Base-by-base conservation (phyloP, 2,888 invertebrate species). In the Unio delphinus region DNA sequence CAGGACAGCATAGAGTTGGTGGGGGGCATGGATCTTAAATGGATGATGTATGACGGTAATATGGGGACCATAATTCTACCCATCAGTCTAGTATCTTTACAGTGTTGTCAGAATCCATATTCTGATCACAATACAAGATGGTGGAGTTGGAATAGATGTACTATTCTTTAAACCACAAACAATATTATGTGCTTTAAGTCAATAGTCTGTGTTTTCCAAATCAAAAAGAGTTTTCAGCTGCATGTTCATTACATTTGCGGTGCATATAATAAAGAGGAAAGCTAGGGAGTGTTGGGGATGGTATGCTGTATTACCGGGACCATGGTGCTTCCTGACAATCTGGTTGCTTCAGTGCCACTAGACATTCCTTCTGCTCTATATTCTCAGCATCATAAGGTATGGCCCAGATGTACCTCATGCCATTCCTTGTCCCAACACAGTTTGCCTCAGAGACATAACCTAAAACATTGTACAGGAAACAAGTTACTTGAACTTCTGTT, bases 311-410 rank as follows among this genome's bases (percentile, higher is more conserved):
- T 61, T 71, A 89, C 89, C 89, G 83, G 34, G 88, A 85, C 87
- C 86, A 89, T 0, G 86, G 83, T 7, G 89, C 88, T 62, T 82
- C 80, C 20, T 55, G 60, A 80, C 90, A 90, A 5, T 84, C 83
- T 45, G 88, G 87, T 30, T 62, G 65, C 59, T 80, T 76, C n/a
- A 88, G 80, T 61, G 81, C 70, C 17, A 90, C 86, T 57, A 90
- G 81, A 79, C 90, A 90, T 76, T 89, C 83, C 61, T 80, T 74
- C 56, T 75, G 66, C 18, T 68, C 73, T 18, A 74, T 73, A 69
- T 76, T 70, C 0, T 54, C 59, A 15, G 83, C 73, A 77, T 89
- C 88, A 66, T 83, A 87, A 0, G 89, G 88, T 26, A 88, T 77
- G 4, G 80, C 88, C 90, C 90, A 90, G 26, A 86, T 79, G 72